Conservation (phyloP, 1,140 invertebrate species). For the Eurytemora carolleeae region DNA sequence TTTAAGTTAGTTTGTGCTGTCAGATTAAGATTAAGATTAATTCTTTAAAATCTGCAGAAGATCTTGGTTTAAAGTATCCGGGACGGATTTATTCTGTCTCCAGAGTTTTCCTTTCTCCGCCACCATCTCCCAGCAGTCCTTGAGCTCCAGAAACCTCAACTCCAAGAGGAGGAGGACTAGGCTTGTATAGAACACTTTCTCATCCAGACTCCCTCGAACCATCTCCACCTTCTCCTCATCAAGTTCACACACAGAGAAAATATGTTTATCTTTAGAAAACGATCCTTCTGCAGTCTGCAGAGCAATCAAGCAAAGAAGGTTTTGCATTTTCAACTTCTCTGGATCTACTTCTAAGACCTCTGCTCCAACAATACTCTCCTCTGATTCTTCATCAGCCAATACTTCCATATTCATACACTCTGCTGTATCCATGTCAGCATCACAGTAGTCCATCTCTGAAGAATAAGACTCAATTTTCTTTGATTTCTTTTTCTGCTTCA, state of each 20-base stretch:
- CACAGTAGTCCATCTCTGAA: neutral
- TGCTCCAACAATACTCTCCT: neutral
- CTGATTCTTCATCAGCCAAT: neutral
- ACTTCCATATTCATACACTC: neutral
- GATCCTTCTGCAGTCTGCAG: conserved; percentile 1
- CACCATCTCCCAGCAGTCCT: conserved; percentile 5
- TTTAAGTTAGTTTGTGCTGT: no score
- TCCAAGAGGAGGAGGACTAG: neutral
- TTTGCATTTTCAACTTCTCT: neutral
- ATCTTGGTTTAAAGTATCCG: no score
- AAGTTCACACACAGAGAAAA: neutral
- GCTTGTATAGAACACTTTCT: neutral
- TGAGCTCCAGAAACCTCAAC: neutral
- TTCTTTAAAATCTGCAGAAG: no score
- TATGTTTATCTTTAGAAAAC: neutral
- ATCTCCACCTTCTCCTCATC: neutral
- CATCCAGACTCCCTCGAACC: neutral
- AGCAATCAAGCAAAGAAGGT: neutral
- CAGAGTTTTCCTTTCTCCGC: conserved; percentile 1
- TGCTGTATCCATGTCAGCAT: neutral
- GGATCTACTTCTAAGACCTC: neutral
- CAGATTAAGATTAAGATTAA: no score
- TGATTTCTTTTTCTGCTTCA: neutral
- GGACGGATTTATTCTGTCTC: no score
- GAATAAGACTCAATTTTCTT: neutral